Evolutionary conservation across 1,140 invertebrate species (phyloP).

Genomic region (Centruroides vittatus): DNA sequence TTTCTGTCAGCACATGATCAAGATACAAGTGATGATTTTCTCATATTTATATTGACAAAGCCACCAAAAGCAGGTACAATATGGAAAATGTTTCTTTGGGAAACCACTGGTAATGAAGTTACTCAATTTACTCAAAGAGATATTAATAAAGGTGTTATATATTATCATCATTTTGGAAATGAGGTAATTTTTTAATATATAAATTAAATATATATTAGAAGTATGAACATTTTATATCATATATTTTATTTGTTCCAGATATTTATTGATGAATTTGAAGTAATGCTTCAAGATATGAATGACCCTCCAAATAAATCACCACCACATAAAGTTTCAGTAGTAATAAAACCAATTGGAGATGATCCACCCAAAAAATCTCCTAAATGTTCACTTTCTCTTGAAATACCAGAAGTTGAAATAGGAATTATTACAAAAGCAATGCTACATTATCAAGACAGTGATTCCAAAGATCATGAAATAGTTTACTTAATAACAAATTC

Average conservation of each 20-base stretch:
- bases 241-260: conserved; percentile 1
- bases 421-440: conserved; percentile 3
- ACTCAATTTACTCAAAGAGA: conserved; percentile 30
- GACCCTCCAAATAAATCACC: conserved; percentile 11
- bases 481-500: conserved; percentile 4
- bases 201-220: not conserved
- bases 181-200: conserved; percentile 14
- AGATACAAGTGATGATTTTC: conserved; percentile 25
- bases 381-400: conserved; percentile 5
- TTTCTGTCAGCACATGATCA: conserved; percentile 28
- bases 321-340: conserved; percentile 3
- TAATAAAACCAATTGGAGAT: conserved; percentile 6
- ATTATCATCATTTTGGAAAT: conserved; percentile 27
- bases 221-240: not conserved
- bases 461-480: conserved; percentile 8
- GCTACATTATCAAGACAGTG: conserved; percentile 12
- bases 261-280: conserved; percentile 7
- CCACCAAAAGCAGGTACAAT: conserved; percentile 24
- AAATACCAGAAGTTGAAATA: conserved; percentile 6
- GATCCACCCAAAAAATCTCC: conserved; percentile 12
- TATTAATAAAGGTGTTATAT: conserved; percentile 25
- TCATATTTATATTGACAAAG: conserved; percentile 25
- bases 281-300: conserved; percentile 4
- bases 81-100: conserved; percentile 15
- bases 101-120: conserved; percentile 18